Evolutionary conservation across 2,888 invertebrate genomes (phyloP).

Genomic region (Drosophila ezoana): DNA sequence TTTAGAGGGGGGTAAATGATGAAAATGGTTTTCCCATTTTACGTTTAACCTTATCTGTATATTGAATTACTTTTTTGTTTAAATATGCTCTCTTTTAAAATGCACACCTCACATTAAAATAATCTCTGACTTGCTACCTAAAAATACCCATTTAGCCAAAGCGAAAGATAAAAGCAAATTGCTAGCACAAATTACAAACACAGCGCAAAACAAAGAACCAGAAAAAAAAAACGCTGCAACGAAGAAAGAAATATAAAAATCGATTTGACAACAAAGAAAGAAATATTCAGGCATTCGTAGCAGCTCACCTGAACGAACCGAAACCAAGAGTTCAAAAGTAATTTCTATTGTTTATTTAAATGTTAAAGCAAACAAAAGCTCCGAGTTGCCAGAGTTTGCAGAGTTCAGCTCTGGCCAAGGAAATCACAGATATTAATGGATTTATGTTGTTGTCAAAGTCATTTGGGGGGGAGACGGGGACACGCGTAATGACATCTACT

Average conservation of each 20-base stretch:
- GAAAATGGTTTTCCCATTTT: too few relatives aligned
- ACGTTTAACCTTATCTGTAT: too few relatives aligned
- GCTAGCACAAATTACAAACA: constrained; percentile 31
- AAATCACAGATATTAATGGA: constrained; percentile 59
- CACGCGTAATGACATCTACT: constrained; percentile 49
- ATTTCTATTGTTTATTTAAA: constrained; percentile 46
- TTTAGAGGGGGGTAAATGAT: background rate
- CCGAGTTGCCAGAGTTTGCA: constrained; percentile 15
- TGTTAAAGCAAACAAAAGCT: constrained; percentile 16
- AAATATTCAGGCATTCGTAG: constrained; percentile 36
- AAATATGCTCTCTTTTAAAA: too few relatives aligned
- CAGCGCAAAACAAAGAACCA: constrained; percentile 37
- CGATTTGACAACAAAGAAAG: constrained; percentile 65
- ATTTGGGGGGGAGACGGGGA: constrained; percentile 27
- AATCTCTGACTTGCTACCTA: constrained; percentile 31
- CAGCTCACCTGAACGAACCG: constrained; percentile 39
- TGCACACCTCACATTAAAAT: background rate
- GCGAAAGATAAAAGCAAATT: constrained; percentile 40
- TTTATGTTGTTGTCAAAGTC: constrained; percentile 63
- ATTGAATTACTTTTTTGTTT: too few relatives aligned
- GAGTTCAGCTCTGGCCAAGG: constrained; percentile 6
- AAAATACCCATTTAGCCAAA: constrained; percentile 24
- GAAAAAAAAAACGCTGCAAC: constrained; percentile 8
- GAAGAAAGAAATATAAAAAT: constrained; percentile 49
- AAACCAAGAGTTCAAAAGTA: constrained; percentile 32